Base-by-base conservation (phyloP, 92 coral and sea anemone species). In the Epizoanthus stellaris region DNA sequence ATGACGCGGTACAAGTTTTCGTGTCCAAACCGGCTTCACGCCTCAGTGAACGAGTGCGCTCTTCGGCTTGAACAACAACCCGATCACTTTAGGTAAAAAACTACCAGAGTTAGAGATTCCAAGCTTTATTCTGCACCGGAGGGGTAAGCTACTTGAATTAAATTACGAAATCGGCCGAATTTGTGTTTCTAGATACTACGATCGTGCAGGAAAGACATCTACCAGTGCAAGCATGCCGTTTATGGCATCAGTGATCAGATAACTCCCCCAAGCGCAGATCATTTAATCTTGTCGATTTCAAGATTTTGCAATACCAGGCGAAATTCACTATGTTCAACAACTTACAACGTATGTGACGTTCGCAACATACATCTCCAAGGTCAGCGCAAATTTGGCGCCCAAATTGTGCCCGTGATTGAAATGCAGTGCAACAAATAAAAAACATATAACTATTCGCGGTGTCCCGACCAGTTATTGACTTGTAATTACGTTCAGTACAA, bases 381-480 rank as follows among this genome's bases (percentile, higher is more conserved):
- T 14, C 3, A n/a, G 67, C 9, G 14, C 30, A 20, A 43, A 40
- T 79, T 43, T 79, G 47, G 36, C 15, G 53, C 83, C 43, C 4
- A 43, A 62, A 21, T n/a, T 5, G 30, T 38, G 53, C 14, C 59
- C 34, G 19, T 16, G 9, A 14, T 21, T 13, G 13, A 43, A 21
- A 40, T 23, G 40, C 82, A 6, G 16, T 17, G 49, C 73, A 14
- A 68, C 39, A 68, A 67, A 36, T 68, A 19, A 43, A 68, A 68
- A 68, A 68, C 52, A 30, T 30, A 68, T 38, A 68, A 57, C 15
- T 12, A n/a, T 10, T 3, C 16, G 45, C 17, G 5, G n/a, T 62
- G 66, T 36, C 83, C 83, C 47, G 83, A 79, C 70, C 30, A 21
- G 2, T 64, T 79, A 59, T 45, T 79, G 45, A 58, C 71, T 5